A percentile compares a stretch with the other conserved stretches of the same genome.
Evolutionary conservation across 2,888 invertebrate species (phyloP).

Genomic region (Eristalis arbustorum): DNA sequence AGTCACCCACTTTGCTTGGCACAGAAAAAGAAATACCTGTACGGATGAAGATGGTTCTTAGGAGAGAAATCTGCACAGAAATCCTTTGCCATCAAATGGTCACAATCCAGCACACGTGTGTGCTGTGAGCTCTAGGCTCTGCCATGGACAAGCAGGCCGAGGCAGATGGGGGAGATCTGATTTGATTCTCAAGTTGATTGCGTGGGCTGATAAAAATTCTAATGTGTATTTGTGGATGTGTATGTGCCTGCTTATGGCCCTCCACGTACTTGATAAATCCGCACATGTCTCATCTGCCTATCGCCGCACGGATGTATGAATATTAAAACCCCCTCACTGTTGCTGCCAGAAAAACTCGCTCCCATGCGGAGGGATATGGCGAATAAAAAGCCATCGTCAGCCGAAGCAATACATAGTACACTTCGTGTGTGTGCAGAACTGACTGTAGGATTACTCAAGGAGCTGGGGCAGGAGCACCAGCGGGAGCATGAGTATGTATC

Average conservation of each 20-base stretch:
- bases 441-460: neutral
- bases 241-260: neutral
- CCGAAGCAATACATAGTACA: neutral
- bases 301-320: constrained; percentile 41
- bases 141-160: neutral
- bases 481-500: neutral
- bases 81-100: constrained; percentile 11
- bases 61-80: neutral
- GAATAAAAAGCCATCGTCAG: constrained; percentile 60
- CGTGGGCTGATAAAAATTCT: constrained; percentile 41
- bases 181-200: constrained; percentile 49
- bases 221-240: constrained; percentile 7
- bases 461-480: no score
- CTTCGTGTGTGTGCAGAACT: neutral
- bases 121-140: neutral
- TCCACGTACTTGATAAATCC: constrained; percentile 49
- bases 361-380: constrained; percentile 26
- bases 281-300: constrained; percentile 56
- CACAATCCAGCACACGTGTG: constrained; percentile 20
- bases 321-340: constrained; percentile 42
- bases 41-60: neutral
- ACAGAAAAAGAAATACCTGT: neutral
- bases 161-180: constrained; percentile 7
- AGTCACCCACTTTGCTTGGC: neutral
- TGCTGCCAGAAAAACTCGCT: constrained; percentile 14